Percentiles rank a stretch among this genome's conserved stretches.
phyloP scores from a whole-genome alignment of 2,797 vertebrate genomes.

The Acanthurus tractus region DNA sequence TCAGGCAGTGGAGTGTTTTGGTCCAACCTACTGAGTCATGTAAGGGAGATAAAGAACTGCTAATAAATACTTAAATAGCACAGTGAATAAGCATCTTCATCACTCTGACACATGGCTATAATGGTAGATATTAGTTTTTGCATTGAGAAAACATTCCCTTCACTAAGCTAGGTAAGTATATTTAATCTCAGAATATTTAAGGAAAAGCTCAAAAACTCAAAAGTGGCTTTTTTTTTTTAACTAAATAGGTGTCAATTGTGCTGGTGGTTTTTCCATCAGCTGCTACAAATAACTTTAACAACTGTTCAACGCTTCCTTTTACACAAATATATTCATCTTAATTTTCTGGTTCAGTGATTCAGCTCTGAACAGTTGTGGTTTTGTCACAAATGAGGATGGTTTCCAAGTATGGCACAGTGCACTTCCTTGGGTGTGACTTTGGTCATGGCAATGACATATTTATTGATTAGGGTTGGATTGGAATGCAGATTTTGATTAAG shows the following conservation, averaged over 20 bases:
- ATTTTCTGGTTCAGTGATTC: constrained; percentile 26
- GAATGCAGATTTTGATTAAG: constrained; percentile 19
- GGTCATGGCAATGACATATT: constrained; percentile 40
- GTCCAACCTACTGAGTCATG: constrained; percentile 2
- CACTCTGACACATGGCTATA: neutral
- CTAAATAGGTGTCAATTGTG: neutral
- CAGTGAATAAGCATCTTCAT: constrained; percentile 13
- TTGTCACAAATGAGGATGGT: constrained; percentile 8
- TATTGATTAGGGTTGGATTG: constrained; percentile 30
- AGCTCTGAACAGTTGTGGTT: constrained; percentile 4
- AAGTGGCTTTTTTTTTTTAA: neutral
- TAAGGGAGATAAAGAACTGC: constrained; percentile 14
- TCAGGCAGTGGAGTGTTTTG: constrained; percentile 16
- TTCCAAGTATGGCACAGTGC: constrained; percentile 9
- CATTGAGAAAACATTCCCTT: neutral
- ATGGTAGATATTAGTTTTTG: neutral
- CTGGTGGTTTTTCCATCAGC: neutral
- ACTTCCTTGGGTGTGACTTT: neutral
- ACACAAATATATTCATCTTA: neutral
- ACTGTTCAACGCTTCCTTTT: neutral
- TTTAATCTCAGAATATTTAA: neutral
- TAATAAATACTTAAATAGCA: neutral
- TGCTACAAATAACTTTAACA: constrained; percentile 5
- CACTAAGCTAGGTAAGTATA: neutral
- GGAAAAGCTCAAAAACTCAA: neutral